Percentiles rank a stretch among this genome's conserved stretches.
Evolutionary conservation across 2,888 invertebrate genomes (phyloP).

Genomic region (Drosophila stalkeri): DNA sequence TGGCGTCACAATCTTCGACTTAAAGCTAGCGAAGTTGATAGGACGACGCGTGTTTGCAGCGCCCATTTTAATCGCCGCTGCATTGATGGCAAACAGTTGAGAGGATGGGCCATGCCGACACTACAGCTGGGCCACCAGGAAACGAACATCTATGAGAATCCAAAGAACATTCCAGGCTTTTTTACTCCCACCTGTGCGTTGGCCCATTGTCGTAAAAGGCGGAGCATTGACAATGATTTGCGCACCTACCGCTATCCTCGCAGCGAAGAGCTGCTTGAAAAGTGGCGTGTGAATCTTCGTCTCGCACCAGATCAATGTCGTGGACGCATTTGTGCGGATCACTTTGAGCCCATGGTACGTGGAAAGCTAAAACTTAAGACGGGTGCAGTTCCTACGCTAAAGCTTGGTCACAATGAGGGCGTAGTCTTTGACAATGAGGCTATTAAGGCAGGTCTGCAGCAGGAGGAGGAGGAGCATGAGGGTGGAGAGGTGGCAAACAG

Average conservation of each 20-base stretch:
- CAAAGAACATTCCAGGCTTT: constrained; percentile 75
- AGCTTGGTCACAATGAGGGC: constrained; percentile 75
- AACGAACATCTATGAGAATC: constrained; percentile 77
- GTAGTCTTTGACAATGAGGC: constrained; percentile 68
- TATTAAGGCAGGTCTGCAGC: constrained; percentile 57
- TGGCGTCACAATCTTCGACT: constrained; percentile 81
- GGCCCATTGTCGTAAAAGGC: constrained; percentile 70
- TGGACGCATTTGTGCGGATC: constrained; percentile 76
- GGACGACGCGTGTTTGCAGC: constrained; percentile 69
- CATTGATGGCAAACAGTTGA: constrained; percentile 74
- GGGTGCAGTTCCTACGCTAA: constrained; percentile 79
- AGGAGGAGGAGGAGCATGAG: constrained; percentile 25
- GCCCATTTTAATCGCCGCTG: constrained; percentile 80
- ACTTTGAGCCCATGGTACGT: constrained; percentile 74
- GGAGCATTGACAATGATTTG: constrained; percentile 70
- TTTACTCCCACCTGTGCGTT: constrained; percentile 75
- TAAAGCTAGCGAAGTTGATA: constrained; percentile 46
- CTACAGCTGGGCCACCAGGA: constrained; percentile 71
- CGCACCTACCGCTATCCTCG: constrained; percentile 80
- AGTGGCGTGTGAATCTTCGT: constrained; percentile 77
- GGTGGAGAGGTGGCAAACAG: constrained; percentile 8
- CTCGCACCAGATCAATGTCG: constrained; percentile 68
- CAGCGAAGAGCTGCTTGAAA: constrained; percentile 65
- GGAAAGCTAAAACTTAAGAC: constrained; percentile 74
- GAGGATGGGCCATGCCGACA: constrained; percentile 79